Conservation (phyloP, 2,797 vertebrate genomes). For the Heliangelus exortis region DNA sequence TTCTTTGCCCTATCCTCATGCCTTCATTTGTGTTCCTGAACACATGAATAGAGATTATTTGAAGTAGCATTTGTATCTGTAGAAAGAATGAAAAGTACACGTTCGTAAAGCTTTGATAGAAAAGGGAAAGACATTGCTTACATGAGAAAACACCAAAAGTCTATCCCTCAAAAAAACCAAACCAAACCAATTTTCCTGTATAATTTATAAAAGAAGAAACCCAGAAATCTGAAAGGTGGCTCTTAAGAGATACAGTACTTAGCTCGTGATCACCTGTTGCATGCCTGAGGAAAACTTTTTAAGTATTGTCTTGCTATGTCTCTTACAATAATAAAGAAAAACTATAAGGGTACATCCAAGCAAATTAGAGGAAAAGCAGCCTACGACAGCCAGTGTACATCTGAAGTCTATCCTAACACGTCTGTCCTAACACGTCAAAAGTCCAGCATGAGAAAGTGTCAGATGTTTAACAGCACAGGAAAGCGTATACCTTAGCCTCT, state of each 20-base stretch:
- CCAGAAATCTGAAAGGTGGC: neutral
- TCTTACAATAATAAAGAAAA: neutral
- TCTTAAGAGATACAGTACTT: neutral
- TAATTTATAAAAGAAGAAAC: neutral
- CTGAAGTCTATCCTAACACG: neutral
- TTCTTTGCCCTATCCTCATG: neutral
- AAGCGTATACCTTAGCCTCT: neutral
- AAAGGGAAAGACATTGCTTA: neutral
- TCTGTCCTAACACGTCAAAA: neutral
- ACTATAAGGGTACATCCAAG: neutral
- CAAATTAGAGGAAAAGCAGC: neutral
- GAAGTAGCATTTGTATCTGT: neutral
- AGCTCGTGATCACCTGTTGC: neutral
- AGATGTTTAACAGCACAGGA: neutral
- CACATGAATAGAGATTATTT: neutral
- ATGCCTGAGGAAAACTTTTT: accelerated
- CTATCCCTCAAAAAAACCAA: neutral
- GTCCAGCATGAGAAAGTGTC: neutral
- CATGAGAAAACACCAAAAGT: neutral
- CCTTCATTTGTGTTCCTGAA: neutral
- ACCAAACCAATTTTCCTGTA: neutral
- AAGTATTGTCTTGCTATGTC: neutral
- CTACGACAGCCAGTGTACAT: neutral
- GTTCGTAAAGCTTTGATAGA: neutral
- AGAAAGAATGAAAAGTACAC: neutral